These are phyloP conservation scores for Clistopyga incitator DNA, from an alignment of 2,888 invertebrate species.

Conservation along the genomic window DNA sequence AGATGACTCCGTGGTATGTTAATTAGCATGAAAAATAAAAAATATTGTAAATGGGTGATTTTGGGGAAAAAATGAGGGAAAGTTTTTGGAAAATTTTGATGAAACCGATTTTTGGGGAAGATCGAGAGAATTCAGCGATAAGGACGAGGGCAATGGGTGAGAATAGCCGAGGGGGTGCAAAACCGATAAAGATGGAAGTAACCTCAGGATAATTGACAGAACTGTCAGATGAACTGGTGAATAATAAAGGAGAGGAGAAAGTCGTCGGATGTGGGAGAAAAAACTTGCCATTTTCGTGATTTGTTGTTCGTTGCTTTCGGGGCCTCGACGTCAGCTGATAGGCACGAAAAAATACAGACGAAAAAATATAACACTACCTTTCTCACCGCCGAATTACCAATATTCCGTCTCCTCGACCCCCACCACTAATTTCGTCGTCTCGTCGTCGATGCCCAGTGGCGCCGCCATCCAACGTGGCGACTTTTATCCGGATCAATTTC, in stretches of 20 bases:
- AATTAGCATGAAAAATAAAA: background rate
- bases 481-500: background rate
- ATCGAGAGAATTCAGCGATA: background rate
- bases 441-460: slow-evolving; percentile 37
- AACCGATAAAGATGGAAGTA: slow-evolving; percentile 63
- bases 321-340: slow-evolving; percentile 60
- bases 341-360: slow-evolving; percentile 58
- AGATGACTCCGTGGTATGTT: background rate
- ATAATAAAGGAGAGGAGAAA: background rate
- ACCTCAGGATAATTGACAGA: slow-evolving; percentile 53
- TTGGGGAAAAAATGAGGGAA: background rate
- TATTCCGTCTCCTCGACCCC: slow-evolving; percentile 52
- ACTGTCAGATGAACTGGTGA: slow-evolving; percentile 22
- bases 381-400: slow-evolving; percentile 46
- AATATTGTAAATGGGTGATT: background rate
- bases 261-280: background rate
- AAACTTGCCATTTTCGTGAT: slow-evolving; percentile 51
- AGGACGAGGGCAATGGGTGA: slow-evolving; percentile 36
- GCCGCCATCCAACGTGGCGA: slow-evolving; percentile 41
- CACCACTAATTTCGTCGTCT: slow-evolving; percentile 8
- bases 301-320: background rate
- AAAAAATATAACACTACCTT: slow-evolving; percentile 51
- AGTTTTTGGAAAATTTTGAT: background rate
- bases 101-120: background rate
- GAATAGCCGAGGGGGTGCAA: slow-evolving; percentile 12